Evolutionary conservation across 2,888 invertebrate genomes (phyloP).

Genomic region (Dusona sp.): DNA sequence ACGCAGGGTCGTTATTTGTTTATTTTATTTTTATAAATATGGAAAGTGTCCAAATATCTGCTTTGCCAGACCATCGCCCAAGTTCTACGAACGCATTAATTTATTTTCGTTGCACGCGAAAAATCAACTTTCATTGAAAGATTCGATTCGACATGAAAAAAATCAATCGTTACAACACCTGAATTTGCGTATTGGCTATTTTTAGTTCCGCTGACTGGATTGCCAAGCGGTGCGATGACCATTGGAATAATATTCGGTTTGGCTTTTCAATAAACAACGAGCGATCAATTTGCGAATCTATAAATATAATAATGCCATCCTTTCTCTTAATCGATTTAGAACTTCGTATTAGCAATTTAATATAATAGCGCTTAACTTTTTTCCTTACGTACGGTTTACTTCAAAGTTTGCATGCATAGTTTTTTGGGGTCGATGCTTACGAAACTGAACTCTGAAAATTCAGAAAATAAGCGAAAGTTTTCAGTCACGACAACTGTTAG

Average conservation of each 20-base stretch:
- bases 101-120: conserved; percentile 9
- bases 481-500: too few relatives aligned
- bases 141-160: neutral
- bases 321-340: too few relatives aligned
- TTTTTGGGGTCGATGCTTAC: too few relatives aligned
- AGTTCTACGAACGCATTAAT: conserved; percentile 18
- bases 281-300: too few relatives aligned
- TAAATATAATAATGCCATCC: too few relatives aligned
- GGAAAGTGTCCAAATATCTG: conserved; percentile 74
- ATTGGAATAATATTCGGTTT: neutral
- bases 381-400: too few relatives aligned
- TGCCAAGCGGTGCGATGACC: neutral
- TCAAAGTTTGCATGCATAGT: too few relatives aligned
- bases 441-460: too few relatives aligned
- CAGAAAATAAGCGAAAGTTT: too few relatives aligned
- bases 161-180: neutral
- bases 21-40: conserved; percentile 70
- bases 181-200: neutral
- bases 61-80: neutral
- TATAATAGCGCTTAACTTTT: too few relatives aligned
- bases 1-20: conserved; percentile 69
- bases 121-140: neutral
- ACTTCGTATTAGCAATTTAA: too few relatives aligned
- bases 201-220: neutral
- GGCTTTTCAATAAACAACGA: neutral